Base-by-base conservation (phyloP, 2,888 invertebrate genomes). In the Andrena hattorfiana region DNA sequence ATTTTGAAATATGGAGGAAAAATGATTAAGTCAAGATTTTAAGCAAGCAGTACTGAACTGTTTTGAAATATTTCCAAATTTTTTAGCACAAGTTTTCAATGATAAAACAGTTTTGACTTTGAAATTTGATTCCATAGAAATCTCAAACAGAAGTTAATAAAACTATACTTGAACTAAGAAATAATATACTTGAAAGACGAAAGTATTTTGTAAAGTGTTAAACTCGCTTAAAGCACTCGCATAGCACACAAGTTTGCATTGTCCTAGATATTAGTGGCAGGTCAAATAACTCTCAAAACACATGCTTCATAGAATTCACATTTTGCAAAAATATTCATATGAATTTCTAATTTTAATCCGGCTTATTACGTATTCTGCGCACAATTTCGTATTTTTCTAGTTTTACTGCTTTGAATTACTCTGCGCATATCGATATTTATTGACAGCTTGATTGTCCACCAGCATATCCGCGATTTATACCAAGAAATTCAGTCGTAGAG, bases 401-500 rank as follows among this genome's bases (percentile, higher is more conserved):
- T 42, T 16, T 5, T 1, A 42, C 42, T 16, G 42, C 42, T 16
- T 16, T 42, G 42, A 42, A 42, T 42, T 42, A 42, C 42, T 4
- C 42, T 42, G 1, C 16, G 8, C n/a, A 3, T 7, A 20, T 26
- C 28, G 16, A 30, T 67, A 30, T 51, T 51, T 67, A 51, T 64
- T 30, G 28, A 28, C 51, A 30, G 30, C 13, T 16, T 67, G 49
- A n/a, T 20, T 28, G 49, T 51, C 23, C 10, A 48, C 23, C 56
- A n/a, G 56, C 7, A 16, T n/a, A 10, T 8, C 32, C 35, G 70
- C 16, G 49, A 49, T 77, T 32, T 7, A 8, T 59, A 59, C 64
- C 48, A 72, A 83, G 62, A 77, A 78, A 67, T 77, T 67, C n/a
- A 66, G 2, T 16, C 30, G 30, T 26, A 32, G 73, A 81, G 62